These are phyloP conservation scores for Lasioglossum malachurum DNA, from an alignment of 2,888 invertebrate species.

Conservation along the genomic window DNA sequence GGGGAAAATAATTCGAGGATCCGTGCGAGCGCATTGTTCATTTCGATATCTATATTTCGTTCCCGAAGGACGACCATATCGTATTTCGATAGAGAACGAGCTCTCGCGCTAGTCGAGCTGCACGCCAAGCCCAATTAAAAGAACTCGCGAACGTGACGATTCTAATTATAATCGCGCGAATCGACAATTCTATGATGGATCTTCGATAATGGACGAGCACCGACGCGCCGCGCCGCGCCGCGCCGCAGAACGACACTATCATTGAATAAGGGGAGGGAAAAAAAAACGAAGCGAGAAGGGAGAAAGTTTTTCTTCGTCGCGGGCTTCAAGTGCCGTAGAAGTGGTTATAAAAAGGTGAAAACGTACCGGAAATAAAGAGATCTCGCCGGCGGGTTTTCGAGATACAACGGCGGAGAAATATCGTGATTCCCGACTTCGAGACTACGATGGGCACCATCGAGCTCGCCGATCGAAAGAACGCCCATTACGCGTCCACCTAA, in stretches of 20 bases:
- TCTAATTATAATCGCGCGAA: slow-evolving; percentile 42
- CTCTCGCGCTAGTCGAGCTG: background rate
- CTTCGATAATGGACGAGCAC: slow-evolving; percentile 31
- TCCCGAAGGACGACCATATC: slow-evolving; percentile 16
- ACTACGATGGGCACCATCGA: slow-evolving; percentile 47
- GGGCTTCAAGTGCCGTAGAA: background rate
- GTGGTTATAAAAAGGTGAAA: slow-evolving; percentile 18
- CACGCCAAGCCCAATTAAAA: slow-evolving; percentile 34
- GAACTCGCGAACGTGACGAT: slow-evolving; percentile 13
- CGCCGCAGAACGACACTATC: slow-evolving; percentile 45
- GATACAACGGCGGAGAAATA: slow-evolving; percentile 16
- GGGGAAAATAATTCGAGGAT: slow-evolving; percentile 14
- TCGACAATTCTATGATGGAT: slow-evolving; percentile 25
- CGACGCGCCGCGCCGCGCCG: background rate
- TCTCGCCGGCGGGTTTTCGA: slow-evolving; percentile 18
- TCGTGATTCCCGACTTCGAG: slow-evolving; percentile 54
- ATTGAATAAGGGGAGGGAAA: slow-evolving; percentile 17
- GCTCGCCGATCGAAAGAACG: slow-evolving; percentile 61
- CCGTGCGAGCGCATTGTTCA: background rate
- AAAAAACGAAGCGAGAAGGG: slow-evolving; percentile 25
- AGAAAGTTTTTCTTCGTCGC: slow-evolving; percentile 1
- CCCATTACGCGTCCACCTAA: slow-evolving; percentile 64
- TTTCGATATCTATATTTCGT: background rate
- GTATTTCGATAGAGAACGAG: slow-evolving; percentile 37
- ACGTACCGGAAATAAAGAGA: slow-evolving; percentile 19